These are phyloP conservation scores for Suillia variegata DNA, from an alignment of 2,888 invertebrate species.

Conservation along the genomic window DNA sequence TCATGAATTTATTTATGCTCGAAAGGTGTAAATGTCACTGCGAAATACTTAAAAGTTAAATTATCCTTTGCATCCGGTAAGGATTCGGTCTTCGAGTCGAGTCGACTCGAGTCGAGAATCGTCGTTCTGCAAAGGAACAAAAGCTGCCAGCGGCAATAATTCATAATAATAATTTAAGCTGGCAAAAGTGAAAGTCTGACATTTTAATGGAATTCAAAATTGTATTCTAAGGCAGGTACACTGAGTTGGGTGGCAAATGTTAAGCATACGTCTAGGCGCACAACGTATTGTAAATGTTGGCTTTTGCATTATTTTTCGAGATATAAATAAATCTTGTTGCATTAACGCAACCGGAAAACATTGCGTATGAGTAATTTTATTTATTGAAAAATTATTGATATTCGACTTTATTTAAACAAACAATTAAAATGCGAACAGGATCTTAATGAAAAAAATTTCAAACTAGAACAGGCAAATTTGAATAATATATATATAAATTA, in stretches of 20 bases:
- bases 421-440: too few relatives aligned
- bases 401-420: too few relatives aligned
- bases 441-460: too few relatives aligned
- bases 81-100: not conserved
- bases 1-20: constrained; percentile 18
- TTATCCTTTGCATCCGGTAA: constrained; percentile 23
- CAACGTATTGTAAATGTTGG: constrained; percentile 19
- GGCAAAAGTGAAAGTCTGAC: constrained; percentile 43
- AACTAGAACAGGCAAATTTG: too few relatives aligned
- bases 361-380: not conserved
- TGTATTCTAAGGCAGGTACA: constrained; percentile 22
- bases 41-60: constrained; percentile 24
- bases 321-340: constrained; percentile 16
- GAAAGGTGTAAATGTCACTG: constrained; percentile 18
- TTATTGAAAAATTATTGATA: too few relatives aligned
- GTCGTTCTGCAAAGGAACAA: not conserved
- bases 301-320: constrained; percentile 16
- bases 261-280: not conserved
- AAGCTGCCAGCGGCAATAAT: constrained; percentile 1
- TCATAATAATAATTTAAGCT: constrained; percentile 41
- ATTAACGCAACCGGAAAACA: not conserved
- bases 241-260: not conserved
- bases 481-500: too few relatives aligned
- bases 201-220: constrained; percentile 39
- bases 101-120: too few relatives aligned